phyloP scores from a whole-genome alignment of 2,797 vertebrate genomes.

The Petrocephalus schoutedeni region DNA sequence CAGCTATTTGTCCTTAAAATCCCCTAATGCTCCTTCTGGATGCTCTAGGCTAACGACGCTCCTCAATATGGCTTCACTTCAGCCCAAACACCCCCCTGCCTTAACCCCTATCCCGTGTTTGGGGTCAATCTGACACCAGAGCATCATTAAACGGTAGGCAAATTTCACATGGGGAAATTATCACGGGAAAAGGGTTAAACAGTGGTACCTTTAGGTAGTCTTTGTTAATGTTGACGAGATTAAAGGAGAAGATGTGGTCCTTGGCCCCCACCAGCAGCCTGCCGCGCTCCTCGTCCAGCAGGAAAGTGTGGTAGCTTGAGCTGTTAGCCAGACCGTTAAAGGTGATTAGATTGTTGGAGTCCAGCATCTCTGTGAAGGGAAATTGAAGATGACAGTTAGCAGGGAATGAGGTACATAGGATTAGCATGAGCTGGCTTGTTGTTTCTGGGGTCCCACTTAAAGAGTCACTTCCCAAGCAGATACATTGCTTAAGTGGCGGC shows the following conservation, averaged over 20 bases:
- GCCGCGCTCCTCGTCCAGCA: constrained; percentile 90
- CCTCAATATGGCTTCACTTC: background rate
- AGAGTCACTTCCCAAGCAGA: background rate
- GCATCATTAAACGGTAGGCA: too few species aligned
- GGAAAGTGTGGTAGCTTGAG: constrained; percentile 89
- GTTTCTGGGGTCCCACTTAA: background rate
- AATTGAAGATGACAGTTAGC: constrained; percentile 23
- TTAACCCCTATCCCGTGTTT: too few species aligned
- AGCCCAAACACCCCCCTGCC: too few species aligned
- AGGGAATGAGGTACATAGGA: background rate
- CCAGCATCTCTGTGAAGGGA: constrained; percentile 85
- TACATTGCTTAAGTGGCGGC: background rate
- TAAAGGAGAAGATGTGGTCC: constrained; percentile 95
- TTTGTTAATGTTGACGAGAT: constrained; percentile 88
- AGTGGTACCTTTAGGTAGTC: constrained; percentile 81
- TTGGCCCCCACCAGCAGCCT: constrained; percentile 91
- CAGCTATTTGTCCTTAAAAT: background rate
- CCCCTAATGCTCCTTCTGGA: background rate
- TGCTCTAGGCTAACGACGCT: background rate
- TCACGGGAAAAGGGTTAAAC: too few species aligned
- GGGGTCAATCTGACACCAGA: too few species aligned
- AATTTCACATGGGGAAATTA: too few species aligned
- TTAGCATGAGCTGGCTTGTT: background rate
- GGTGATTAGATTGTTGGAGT: constrained; percentile 86
- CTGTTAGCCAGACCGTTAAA: constrained; percentile 88